Base-by-base conservation (phyloP, 2,888 invertebrate species). In the Rotaria macrura region DNA sequence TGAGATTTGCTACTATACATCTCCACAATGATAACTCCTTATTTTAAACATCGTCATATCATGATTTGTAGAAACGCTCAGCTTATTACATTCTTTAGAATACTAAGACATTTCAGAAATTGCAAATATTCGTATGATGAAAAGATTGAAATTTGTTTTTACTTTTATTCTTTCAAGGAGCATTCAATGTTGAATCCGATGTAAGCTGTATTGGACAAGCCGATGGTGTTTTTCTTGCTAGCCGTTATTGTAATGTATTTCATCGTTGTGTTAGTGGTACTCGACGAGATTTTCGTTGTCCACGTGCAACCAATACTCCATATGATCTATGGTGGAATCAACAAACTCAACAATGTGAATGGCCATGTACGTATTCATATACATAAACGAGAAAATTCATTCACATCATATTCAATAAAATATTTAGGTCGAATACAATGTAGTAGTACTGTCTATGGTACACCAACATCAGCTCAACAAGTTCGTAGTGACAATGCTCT, bases 291-390 rank as follows among this genome's bases (percentile, higher is more conserved):
- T 85, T 86, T 55, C 57, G 55, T 23, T 86, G 86, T 83, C 84
- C 86, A 25, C 72, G 57, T 40, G 86, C 79, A 23, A 79, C 84
- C 43, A 86, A 79, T 38, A 83, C 84, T n/a, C 85, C 85, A 2
- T 86, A 86, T 34, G 86, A 86, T 57, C 65, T 86, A 12, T 86
- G 86, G 86, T 86, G 83, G 79, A 86, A 85, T 49, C 84, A 86
- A 65, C 84, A 72, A 40, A 85, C 84, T 25, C 72, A 85, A 84
- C 86, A 65, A 79, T 86, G 86, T 29, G 86, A 86, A n/a, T 86
- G 83, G 83, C 86, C 86, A 83, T 86, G 86, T 55, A 84, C 52
- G 52, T 43, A 65, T n/a, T 6, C 12, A 12, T 29, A 25, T 54
- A 3, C 25, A 4, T 47, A 10, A 6, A 12, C 12, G 6, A 14